Base-by-base conservation (phyloP, 2,888 invertebrate genomes). In the Stenurella melanura region DNA sequence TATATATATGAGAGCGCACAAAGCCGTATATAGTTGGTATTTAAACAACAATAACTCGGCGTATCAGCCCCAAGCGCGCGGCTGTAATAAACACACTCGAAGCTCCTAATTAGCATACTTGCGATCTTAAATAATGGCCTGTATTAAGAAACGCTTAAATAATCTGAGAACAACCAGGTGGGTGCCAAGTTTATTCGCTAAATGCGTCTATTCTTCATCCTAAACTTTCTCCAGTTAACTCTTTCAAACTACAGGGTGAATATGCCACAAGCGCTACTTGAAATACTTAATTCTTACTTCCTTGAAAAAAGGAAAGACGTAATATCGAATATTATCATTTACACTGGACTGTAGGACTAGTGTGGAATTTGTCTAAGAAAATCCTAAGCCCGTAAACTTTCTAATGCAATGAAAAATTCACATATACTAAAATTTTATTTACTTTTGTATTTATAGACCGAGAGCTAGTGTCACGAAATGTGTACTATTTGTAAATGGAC, bases 101-200 rank as follows among this genome's bases (percentile, higher is more conserved):
- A 84, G 83, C 83, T 81, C 78, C 83, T 84, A 88, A 88, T 88
- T 88, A 88, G 86, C 88, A 88, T 88, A 85, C 85, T 63, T 87
- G 88, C 86, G 87, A 89, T 89, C 89, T 88, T 89, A 89, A 90
- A 89, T 89, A 89, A 89, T 88, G 89, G 88, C 87, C 86, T 87
- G 89, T 89, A 90, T 90, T 89, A 90, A 90, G 89, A 89, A 89
- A 88, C 89, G 89, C 89, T 89, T 90, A 90, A 89, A 90, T 90
- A 90, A 89, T 89, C 90, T 89, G 90, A 87, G 90, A 90, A 89
- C 88, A 87, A 87, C 87, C 89, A 90, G 89, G 89, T 89, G 89
- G 87, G 86, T 85, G 87, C 87, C 87, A 87, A 89, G 86, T 89
- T 89, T 88, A 88, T 88, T 87, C 88, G 85, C 87, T 88, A 88